Evolutionary conservation across 2,113 vertebrate species (phyloP), one percentile per base, ranked within the genome.

Genomic region (Thunnus maccoyii): DNA sequence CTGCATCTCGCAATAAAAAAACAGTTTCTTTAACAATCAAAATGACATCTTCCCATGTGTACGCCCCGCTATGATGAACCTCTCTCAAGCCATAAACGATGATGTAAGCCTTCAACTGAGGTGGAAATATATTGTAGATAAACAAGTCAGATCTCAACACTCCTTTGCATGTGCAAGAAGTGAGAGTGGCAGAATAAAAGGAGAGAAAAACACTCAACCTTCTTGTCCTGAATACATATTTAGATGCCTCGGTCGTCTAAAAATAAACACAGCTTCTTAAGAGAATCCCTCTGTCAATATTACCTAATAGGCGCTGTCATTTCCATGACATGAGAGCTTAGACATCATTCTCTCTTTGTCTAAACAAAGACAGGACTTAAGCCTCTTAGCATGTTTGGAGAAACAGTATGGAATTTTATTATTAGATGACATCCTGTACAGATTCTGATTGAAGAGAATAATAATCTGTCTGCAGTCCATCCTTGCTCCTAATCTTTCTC

Each of bases 321-420:
- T 64, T 70, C 58, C 54, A 4, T 54, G 54, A 54, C 32, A 54
- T 14, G 22, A 41, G 27, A 46, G 54, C n/a, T 56, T 15, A 47
- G 66, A 9, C 48, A 16, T 56, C 5, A 18, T 55, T 3, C 32
- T 71, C 17, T 36, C 13, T 60, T 44, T 68, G 61, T 73, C 44
- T 11, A 54, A 69, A 70, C 44, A 73, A 20, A 25, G 2, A 4
- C 11, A 44, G 13, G 36, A 52, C 76, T 69, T 84, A 80, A 84
- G 47, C 86, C 22, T 76, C 78, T 78, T 73, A 80, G 11, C 22
- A 6, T 65, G 72, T 78, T 81, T 74, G 47, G 51, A 41, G 60
- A n/a, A 16, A 58, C 36, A 70, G 60, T 25, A 18, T 36, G 30
- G 44, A 30, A 57, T 63, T 61, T 48, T 3, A 60, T 48, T 3